Conservation (phyloP, 92 coral and sea anemone genomes). For the Siderastrea siderea region DNA sequence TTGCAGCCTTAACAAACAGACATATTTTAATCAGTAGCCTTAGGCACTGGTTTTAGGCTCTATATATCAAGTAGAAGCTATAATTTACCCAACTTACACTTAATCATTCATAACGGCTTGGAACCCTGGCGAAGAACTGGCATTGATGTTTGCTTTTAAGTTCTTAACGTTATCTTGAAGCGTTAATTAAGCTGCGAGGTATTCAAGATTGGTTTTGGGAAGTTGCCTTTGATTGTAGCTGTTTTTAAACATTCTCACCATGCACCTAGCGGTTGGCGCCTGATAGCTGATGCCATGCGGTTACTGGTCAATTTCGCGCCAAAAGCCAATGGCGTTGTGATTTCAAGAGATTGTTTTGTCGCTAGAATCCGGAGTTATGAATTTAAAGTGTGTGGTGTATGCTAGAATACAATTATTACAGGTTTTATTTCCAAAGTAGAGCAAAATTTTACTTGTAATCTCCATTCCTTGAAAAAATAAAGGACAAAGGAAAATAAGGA, state of each 20-base stretch:
- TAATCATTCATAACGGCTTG: neutral
- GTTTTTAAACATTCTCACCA: neutral
- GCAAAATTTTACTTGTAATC: no score
- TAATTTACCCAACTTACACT: neutral
- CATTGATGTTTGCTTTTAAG: neutral
- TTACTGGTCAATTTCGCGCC: slow-evolving; percentile 12
- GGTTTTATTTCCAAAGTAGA: no score
- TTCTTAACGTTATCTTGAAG: neutral
- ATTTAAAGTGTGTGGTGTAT: neutral
- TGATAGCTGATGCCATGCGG: neutral
- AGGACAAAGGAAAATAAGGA: no score
- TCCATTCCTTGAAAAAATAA: no score
- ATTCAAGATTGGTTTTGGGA: neutral
- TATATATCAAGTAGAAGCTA: neutral
- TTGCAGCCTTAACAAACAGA: neutral
- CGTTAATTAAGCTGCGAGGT: neutral
- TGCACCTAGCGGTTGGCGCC: slow-evolving; percentile 10
- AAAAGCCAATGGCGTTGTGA: slow-evolving; percentile 10
- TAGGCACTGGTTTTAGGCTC: neutral
- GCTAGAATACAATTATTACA: neutral
- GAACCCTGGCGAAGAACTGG: neutral
- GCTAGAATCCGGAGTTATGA: neutral
- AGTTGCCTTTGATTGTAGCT: neutral
- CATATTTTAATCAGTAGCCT: neutral
- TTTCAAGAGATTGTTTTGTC: slow-evolving; percentile 28